Evolutionary conservation across 2,113 vertebrate species (phyloP).

Genomic region (Odontesthes bonariensis): DNA sequence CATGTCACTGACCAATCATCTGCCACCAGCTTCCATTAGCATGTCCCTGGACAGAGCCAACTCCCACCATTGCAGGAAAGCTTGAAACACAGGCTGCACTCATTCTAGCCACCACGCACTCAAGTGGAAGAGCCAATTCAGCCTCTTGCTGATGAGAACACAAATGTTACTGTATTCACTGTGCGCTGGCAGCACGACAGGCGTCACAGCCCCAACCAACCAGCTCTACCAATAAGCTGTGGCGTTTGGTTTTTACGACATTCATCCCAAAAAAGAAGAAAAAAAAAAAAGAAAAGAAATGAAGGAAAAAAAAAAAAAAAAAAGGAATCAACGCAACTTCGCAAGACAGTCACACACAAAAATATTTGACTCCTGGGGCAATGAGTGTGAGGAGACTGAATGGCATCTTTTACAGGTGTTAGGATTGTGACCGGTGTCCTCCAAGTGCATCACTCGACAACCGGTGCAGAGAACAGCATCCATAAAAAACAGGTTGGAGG

Average conservation of each 20-base stretch:
- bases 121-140: neutral
- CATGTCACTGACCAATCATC: slow-evolving; percentile 66
- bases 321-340: no score
- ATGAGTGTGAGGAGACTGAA: slow-evolving; percentile 40
- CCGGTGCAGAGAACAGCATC: slow-evolving; percentile 68
- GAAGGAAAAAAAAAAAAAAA: slow-evolving; percentile 29
- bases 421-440: slow-evolving; percentile 53
- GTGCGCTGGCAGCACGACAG: slow-evolving; percentile 26
- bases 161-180: neutral
- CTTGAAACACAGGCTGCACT: slow-evolving; percentile 22
- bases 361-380: slow-evolving; percentile 28
- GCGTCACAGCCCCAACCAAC: slow-evolving; percentile 14
- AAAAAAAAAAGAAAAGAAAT: slow-evolving; percentile 30
- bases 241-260: slow-evolving; percentile 42
- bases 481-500: slow-evolving; percentile 50
- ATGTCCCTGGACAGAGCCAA: slow-evolving; percentile 26
- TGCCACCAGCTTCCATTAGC: slow-evolving; percentile 58
- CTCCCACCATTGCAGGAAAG: slow-evolving; percentile 27
- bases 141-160: neutral
- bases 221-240: slow-evolving; percentile 26
- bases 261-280: slow-evolving; percentile 29
- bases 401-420: slow-evolving; percentile 40
- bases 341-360: slow-evolving; percentile 29
- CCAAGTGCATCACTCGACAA: slow-evolving; percentile 67
- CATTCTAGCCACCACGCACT: slow-evolving; percentile 39